Base-by-base conservation (phyloP, 2,113 vertebrate genomes). In the Zosterops japonicus region DNA sequence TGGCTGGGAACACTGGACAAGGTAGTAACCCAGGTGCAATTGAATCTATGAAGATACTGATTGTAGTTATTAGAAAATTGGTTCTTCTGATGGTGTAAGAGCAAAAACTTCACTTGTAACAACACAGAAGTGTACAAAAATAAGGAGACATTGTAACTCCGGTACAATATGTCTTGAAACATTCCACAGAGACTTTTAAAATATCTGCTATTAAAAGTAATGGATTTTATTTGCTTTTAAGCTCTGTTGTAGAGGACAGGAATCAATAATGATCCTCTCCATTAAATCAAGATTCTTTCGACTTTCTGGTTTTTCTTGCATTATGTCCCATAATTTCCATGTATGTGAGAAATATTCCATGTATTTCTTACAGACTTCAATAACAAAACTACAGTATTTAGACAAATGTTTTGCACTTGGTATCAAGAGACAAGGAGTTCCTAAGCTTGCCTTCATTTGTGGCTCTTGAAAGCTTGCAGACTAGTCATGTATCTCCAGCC, bases 391-490 rank as follows among this genome's bases (percentile, higher is more conserved):
- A 42, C n/a, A 92, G 36, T n/a, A 67, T 91, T 95, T 89, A 90
- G 44, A 52, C 49, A 94, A 93, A 20, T 28, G 68, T 96, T 95
- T 92, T 86, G 25, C 46, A 79, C 10, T 91, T 94, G 31, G 31
- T 59, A 71, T 59, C 46, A 86, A 65, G 49, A 83, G 68, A 90
- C 35, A 65, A 31, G 61, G 67, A 83, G 46, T 85, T 97, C 49
- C 56, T 88, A 61, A 93, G 41, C 19, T 95, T 15, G 68, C 95
- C 95, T 96, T 94, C n/a, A 92, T 94, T 96, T 96, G 60, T 96
- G 67, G 88, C 91, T 97, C 93, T 96, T 96, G 81, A 97, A 97
- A 96, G 19, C 68, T 92, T 93, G 23, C 82, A 95, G 88, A 94
- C 75, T 96, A 97, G 57, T 94, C 93, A 89, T 83, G 55, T 68